These are phyloP conservation scores for Fulmarus glacialis DNA, from an alignment of 2,113 vertebrate genomes.

Conservation along the genomic window DNA sequence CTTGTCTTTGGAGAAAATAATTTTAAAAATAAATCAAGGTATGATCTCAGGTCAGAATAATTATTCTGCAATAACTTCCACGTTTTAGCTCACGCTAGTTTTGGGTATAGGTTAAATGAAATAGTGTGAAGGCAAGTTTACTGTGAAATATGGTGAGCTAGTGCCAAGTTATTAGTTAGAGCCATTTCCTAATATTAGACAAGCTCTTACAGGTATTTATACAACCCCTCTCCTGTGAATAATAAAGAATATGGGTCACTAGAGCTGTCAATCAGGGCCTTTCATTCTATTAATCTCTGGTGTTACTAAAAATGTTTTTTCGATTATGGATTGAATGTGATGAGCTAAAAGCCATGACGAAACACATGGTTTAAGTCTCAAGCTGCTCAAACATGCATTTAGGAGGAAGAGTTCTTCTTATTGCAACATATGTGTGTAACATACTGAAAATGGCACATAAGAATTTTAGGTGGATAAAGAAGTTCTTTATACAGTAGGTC, in stretches of 20 bases:
- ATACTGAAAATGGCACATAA: not conserved
- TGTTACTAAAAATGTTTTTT: not conserved
- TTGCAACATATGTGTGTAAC: accelerated
- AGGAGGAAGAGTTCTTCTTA: not conserved
- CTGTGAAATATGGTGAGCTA: not conserved
- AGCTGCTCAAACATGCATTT: not conserved
- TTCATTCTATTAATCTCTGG: not conserved
- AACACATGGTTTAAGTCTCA: not conserved
- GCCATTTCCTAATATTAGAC: not conserved
- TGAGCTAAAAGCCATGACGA: not conserved
- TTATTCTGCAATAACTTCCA: not conserved
- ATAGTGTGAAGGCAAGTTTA: not conserved
- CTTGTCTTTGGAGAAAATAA: not conserved
- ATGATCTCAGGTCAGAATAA: not conserved
- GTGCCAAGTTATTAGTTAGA: not conserved
- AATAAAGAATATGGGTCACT: not conserved
- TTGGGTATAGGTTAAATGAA: not conserved
- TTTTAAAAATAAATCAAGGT: conserved; percentile 10
- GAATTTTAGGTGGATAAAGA: not conserved
- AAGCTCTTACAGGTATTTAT: not conserved
- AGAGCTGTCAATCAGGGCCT: not conserved
- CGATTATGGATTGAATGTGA: not conserved
- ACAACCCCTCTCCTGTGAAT: not conserved
- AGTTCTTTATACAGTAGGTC: not conserved
- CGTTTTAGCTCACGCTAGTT: not conserved